A percentile compares a stretch with the other conserved stretches of the same genome.
Conservation (phyloP, 2,113 vertebrate species). For the Leptocoma aspasia region DNA sequence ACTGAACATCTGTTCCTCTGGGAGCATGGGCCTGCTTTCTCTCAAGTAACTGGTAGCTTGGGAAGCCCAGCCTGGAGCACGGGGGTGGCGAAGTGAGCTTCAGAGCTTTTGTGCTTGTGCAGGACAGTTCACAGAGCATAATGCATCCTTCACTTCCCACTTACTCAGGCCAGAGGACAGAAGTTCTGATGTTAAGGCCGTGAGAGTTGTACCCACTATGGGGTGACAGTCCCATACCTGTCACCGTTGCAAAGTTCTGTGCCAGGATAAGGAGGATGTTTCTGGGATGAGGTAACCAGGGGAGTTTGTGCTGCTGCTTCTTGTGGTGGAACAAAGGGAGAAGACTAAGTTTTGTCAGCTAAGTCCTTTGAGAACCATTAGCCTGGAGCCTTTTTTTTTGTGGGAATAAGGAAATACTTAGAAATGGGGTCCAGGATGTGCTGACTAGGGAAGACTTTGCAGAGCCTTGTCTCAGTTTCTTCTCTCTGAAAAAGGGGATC, state of each 20-base stretch:
- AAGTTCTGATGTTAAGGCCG: accelerated
- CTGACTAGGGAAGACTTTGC: not conserved
- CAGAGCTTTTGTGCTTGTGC: not conserved
- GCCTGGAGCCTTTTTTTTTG: not conserved
- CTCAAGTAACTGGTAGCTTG: not conserved
- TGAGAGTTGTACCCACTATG: not conserved
- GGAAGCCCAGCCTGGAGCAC: not conserved
- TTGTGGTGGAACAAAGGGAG: not conserved
- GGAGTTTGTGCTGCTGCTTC: not conserved
- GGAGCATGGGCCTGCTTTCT: not conserved
- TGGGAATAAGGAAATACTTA: not conserved
- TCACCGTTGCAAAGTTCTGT: not conserved
- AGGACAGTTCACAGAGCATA: not conserved
- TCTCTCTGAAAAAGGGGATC: not conserved
- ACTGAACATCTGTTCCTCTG: not conserved
- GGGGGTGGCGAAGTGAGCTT: not conserved
- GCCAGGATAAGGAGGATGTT: not conserved
- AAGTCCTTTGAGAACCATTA: not conserved
- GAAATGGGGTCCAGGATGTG: not conserved
- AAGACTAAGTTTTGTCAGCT: not conserved
- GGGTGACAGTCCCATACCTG: not conserved
- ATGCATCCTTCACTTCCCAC: not conserved
- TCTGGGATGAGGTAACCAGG: not conserved
- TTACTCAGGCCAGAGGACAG: not conserved
- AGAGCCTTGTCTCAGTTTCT: not conserved